Conservation (phyloP, 2,888 invertebrate species). For the Capitulum mitella region DNA sequence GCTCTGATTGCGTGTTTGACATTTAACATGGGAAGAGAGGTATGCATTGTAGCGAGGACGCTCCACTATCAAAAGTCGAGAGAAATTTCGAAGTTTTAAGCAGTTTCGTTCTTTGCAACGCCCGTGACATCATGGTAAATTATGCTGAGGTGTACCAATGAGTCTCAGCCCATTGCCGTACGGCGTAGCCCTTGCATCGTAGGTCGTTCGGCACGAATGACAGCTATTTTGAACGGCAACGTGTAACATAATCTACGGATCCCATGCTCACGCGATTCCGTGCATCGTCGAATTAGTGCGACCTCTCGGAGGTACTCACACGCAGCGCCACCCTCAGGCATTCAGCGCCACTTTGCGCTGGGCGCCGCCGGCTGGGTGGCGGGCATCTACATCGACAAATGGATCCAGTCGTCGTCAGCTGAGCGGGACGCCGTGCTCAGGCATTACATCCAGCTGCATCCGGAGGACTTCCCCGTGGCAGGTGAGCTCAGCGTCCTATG, state of each 20-base stretch:
- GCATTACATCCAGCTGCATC: constrained; percentile 65
- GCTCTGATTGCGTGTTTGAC: no score
- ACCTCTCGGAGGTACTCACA: not conserved
- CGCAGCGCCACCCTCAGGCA: constrained; percentile 2
- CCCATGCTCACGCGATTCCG: not conserved
- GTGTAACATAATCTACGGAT: not conserved
- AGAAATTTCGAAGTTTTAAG: no score
- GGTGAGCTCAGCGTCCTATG: no score
- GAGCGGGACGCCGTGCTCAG: constrained; percentile 63
- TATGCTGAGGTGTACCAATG: no score
- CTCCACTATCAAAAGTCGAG: no score
- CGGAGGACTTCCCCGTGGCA: constrained; percentile 61
- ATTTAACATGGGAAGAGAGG: no score
- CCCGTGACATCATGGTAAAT: no score
- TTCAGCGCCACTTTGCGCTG: not conserved
- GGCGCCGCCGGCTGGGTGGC: constrained; percentile 42
- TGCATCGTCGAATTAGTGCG: not conserved
- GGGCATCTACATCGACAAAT: constrained; percentile 47
- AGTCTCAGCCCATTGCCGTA: not conserved
- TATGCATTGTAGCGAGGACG: no score
- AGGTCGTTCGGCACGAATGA: not conserved
- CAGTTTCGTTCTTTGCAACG: no score
- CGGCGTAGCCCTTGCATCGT: not conserved
- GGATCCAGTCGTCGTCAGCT: constrained; percentile 53
- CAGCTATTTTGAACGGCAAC: not conserved